phyloP scores from a whole-genome alignment of 1,140 invertebrate species.

The Atta texana region DNA sequence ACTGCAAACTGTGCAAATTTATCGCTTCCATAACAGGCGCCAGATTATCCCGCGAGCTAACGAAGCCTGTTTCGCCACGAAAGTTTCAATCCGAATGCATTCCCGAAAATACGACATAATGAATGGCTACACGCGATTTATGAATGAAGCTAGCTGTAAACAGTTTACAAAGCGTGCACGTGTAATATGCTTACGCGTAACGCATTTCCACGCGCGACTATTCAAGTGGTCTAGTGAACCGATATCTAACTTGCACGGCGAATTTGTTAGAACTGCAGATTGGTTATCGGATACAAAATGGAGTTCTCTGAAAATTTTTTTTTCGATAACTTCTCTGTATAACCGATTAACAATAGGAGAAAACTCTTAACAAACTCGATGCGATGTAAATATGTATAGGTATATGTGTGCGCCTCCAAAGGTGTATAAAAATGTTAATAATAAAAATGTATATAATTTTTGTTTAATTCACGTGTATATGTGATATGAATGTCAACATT shows the following conservation, averaged over 20 bases:
- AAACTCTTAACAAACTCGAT: not conserved
- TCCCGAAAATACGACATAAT: constrained; percentile 56
- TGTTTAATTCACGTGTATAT: not conserved
- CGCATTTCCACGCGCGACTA: constrained; percentile 8
- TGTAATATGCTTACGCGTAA: constrained; percentile 7
- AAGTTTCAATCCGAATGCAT: constrained; percentile 44
- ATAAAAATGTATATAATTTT: constrained; percentile 15
- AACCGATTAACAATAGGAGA: not conserved
- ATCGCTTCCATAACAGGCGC: constrained; percentile 40
- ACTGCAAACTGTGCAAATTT: constrained; percentile 52
- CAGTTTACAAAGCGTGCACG: not conserved
- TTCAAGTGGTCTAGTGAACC: not conserved
- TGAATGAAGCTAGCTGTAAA: constrained; percentile 64
- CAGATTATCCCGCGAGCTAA: constrained; percentile 44
- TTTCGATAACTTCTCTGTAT: not conserved
- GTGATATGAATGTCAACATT: constrained; percentile 1
- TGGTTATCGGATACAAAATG: not conserved
- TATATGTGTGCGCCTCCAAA: not conserved
- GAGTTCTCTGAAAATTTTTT: not conserved
- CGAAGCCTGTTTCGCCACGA: constrained; percentile 23
- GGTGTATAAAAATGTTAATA: constrained; percentile 5
- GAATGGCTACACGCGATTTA: constrained; percentile 67
- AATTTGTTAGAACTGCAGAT: not conserved
- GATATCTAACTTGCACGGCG: not conserved
- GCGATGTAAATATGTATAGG: not conserved